Evolutionary conservation across 2,113 vertebrate species (phyloP).

Genomic region (Oncorhynchus nerka): DNA sequence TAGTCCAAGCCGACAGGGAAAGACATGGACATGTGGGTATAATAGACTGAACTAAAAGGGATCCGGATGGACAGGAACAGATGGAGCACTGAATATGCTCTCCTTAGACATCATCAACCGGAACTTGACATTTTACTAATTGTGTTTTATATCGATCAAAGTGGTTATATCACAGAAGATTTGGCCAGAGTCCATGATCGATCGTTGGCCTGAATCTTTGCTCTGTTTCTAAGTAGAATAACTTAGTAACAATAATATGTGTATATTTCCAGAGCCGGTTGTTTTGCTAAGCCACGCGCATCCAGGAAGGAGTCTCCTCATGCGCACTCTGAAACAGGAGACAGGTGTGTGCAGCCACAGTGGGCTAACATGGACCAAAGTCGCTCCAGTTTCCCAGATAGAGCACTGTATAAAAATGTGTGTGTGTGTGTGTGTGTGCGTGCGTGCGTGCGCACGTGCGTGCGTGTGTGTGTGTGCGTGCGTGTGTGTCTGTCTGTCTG

Average conservation of each 20-base stretch:
- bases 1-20: slow-evolving; percentile 40
- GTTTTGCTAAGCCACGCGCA: slow-evolving; percentile 4
- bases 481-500: not conserved
- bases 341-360: slow-evolving; percentile 37
- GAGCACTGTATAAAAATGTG: slow-evolving; percentile 2
- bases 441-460: not conserved
- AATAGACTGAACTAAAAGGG: slow-evolving; percentile 24
- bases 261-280: not conserved
- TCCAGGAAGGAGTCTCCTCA: slow-evolving; percentile 5
- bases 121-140: not conserved
- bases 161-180: not conserved
- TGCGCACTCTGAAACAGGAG: slow-evolving; percentile 21
- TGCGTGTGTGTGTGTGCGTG: not conserved
- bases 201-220: not conserved
- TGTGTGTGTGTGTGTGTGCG: not conserved
- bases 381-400: slow-evolving; percentile 13
- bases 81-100: not conserved
- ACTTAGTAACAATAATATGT: not conserved
- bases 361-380: slow-evolving; percentile 23
- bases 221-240: not conserved
- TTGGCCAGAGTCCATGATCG: not conserved
- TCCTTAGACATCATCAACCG: not conserved
- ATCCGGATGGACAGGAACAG: not conserved
- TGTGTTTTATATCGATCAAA: not conserved
- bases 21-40: slow-evolving; percentile 52